These are phyloP conservation scores for Zaprionus inermis DNA, from an alignment of 1,140 invertebrate species.

Conservation along the genomic window DNA sequence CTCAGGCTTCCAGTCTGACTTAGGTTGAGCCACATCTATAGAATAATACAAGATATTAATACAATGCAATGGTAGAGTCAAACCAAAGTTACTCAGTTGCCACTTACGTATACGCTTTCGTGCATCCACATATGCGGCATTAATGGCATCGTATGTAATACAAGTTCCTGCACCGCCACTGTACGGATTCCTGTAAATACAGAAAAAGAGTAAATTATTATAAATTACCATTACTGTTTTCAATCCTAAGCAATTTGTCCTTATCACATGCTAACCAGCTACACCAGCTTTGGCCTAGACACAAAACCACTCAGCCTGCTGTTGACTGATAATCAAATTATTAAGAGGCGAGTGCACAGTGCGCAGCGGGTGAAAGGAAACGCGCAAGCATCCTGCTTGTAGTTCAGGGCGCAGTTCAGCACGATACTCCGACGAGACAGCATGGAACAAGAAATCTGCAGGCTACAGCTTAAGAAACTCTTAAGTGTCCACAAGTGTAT, in stretches of 20 bases:
- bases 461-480: slow-evolving; percentile 40
- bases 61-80: background rate
- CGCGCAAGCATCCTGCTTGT: slow-evolving; percentile 11
- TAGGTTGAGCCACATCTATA: slow-evolving; percentile 90
- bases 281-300: slow-evolving; percentile 15
- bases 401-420: slow-evolving; percentile 36
- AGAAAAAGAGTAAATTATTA: slow-evolving; percentile 24
- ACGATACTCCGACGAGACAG: slow-evolving; percentile 29
- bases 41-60: background rate
- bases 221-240: slow-evolving; percentile 47
- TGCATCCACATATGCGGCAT: slow-evolving; percentile 94
- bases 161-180: slow-evolving; percentile 90
- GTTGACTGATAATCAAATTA: slow-evolving; percentile 77
- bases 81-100: slow-evolving; percentile 2
- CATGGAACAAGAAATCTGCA: slow-evolving; percentile 50
- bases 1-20: slow-evolving; percentile 91
- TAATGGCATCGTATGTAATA: slow-evolving; percentile 96
- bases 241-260: slow-evolving; percentile 63
- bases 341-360: slow-evolving; percentile 60
- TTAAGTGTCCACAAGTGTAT: slow-evolving; percentile 42
- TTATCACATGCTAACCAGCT: slow-evolving; percentile 67
- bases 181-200: slow-evolving; percentile 71
- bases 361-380: slow-evolving; percentile 19
- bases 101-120: slow-evolving; percentile 93
- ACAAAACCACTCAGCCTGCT: slow-evolving; percentile 39